Evolutionary conservation across 2,797 vertebrate genomes (phyloP).

Genomic region (Sebastolobus alascanus): DNA sequence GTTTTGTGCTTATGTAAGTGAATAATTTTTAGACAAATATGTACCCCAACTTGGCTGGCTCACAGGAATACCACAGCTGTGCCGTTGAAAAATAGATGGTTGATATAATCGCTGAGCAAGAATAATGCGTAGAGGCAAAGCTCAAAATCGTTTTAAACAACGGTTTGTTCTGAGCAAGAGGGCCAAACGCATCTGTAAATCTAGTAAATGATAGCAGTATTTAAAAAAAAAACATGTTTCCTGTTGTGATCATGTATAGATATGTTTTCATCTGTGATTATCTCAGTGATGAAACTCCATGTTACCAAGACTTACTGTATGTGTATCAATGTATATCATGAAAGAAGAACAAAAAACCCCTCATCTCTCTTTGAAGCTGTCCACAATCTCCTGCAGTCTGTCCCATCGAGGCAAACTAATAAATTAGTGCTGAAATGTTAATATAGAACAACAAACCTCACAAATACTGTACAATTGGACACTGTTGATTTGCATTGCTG

Average conservation of each 20-base stretch:
- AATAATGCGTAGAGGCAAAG: constrained; percentile 50
- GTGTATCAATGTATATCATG: background rate
- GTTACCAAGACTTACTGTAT: background rate
- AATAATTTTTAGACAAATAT: constrained; percentile 72
- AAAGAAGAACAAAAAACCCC: background rate
- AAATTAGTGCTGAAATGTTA: background rate
- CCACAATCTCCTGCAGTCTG: background rate
- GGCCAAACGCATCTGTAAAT: constrained; percentile 22
- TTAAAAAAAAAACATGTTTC: constrained; percentile 39
- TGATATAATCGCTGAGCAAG: constrained; percentile 68
- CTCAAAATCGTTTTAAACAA: constrained; percentile 55
- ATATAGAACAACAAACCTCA: background rate
- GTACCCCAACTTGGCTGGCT: constrained; percentile 65
- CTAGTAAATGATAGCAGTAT: constrained; percentile 25
- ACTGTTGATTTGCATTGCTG: background rate
- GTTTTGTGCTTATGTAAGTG: constrained; percentile 78
- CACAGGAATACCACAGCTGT: constrained; percentile 78
- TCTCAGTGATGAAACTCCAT: constrained; percentile 10
- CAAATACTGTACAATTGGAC: rapidly evolving
- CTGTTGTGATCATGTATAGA: constrained; percentile 43
- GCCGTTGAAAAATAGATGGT: constrained; percentile 60
- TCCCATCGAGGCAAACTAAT: background rate
- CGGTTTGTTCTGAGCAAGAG: constrained; percentile 38
- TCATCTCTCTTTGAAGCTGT: background rate
- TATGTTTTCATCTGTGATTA: constrained; percentile 28